A percentile compares a stretch with the other conserved stretches of the same genome.
These are phyloP conservation scores for Perizoma affinitatum DNA, from an alignment of 2,888 invertebrate genomes.

Conservation along the genomic window DNA sequence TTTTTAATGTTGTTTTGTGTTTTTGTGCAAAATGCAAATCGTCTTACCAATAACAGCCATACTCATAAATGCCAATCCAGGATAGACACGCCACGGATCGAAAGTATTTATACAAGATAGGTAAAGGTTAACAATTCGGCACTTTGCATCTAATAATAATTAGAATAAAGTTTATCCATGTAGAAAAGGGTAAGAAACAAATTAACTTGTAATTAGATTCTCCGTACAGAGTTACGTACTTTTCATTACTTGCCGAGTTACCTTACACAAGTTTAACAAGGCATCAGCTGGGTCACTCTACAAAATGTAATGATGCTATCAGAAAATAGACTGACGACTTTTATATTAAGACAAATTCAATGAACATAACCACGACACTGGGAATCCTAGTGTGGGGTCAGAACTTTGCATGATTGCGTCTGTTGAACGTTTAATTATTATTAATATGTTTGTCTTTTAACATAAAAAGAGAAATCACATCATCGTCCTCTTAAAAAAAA, in stretches of 20 bases:
- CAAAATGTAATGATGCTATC: background rate
- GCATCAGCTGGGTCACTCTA: conserved; percentile 24
- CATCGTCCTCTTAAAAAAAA: no score
- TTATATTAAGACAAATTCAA: background rate
- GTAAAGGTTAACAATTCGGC: background rate
- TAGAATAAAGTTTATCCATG: conserved; percentile 16
- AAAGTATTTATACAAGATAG: no score
- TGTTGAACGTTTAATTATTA: no score
- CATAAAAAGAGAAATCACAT: no score
- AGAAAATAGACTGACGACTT: background rate
- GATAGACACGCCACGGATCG: no score
- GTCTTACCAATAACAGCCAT: no score
- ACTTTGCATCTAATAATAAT: conserved; percentile 3
- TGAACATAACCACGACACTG: background rate
- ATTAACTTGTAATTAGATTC: conserved; percentile 33
- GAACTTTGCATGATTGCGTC: no score
- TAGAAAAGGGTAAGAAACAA: conserved; percentile 23
- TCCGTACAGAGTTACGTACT: conserved; percentile 30
- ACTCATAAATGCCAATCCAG: no score
- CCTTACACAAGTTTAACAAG: conserved; percentile 19
- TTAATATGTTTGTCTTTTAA: no score
- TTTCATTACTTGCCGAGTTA: conserved; percentile 33
- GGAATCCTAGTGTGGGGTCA: no score
- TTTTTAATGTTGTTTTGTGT: no score
- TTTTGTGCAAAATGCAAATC: no score